A percentile compares a stretch with the other conserved stretches of the same genome.
These are phyloP conservation scores for Ferrisia virgata DNA, from an alignment of 2,888 invertebrate species.

Conservation along the genomic window DNA sequence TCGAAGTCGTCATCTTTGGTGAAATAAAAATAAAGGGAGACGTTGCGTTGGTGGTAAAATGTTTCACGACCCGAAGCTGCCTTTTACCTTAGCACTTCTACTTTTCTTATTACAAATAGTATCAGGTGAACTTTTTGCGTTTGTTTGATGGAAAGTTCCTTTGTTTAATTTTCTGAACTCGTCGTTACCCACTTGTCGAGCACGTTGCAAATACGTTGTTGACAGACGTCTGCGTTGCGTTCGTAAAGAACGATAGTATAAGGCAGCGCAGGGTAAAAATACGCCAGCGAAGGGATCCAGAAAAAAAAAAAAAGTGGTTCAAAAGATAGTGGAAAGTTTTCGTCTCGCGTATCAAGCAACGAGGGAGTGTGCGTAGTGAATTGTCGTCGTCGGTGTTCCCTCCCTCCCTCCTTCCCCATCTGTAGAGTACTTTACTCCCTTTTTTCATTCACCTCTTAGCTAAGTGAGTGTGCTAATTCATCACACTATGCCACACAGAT, in stretches of 20 bases:
- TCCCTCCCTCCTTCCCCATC: background rate
- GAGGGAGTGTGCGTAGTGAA: background rate
- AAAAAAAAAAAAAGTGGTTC: too few species aligned
- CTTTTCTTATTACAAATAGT: background rate
- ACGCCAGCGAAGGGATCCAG: background rate
- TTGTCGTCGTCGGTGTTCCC: background rate
- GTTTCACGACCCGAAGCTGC: background rate
- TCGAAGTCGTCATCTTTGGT: too few species aligned
- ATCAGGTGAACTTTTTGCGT: slow-evolving; percentile 3
- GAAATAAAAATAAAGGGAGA: background rate
- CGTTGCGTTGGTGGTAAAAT: background rate
- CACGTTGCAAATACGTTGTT: background rate
- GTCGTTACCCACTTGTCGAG: background rate
- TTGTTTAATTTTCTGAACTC: slow-evolving; percentile 13
- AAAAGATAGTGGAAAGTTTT: background rate
- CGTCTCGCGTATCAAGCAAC: background rate
- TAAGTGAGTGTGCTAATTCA: too few species aligned
- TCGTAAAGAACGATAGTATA: too few species aligned
- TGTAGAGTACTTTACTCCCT: background rate
- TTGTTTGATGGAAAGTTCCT: background rate
- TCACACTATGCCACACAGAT: background rate
- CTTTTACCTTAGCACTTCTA: too few species aligned
- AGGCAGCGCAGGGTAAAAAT: background rate
- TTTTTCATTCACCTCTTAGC: background rate
- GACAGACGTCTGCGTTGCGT: background rate